phyloP scores from a whole-genome alignment of 2,797 vertebrate species.

The Cygnus olor region DNA sequence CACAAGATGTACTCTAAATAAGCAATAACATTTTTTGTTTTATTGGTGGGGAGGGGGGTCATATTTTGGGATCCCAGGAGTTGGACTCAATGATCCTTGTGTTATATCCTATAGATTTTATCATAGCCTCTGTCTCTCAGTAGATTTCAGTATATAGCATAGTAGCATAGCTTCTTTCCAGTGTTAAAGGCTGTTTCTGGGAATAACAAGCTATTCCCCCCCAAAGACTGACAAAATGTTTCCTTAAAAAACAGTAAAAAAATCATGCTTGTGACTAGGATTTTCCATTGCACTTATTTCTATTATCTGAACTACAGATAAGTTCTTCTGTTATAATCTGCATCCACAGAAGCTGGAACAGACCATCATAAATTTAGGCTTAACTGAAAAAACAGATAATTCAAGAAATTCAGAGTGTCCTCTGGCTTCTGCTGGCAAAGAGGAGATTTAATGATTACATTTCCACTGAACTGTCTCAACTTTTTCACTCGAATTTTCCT shows the following conservation, averaged over 20 bases:
- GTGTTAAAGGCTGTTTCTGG: neutral
- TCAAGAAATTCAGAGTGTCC: neutral
- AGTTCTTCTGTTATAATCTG: neutral
- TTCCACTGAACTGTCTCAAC: neutral
- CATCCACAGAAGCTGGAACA: neutral
- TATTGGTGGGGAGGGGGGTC: no score
- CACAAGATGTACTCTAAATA: neutral
- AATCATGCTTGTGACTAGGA: neutral
- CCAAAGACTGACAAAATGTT: neutral
- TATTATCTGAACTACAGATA: neutral
- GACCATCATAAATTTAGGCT: neutral
- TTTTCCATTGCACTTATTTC: neutral
- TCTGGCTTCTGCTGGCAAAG: neutral
- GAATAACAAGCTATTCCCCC: neutral
- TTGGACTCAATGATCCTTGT: no score
- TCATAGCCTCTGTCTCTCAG: neutral
- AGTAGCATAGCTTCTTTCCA: neutral
- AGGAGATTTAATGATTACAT: neutral
- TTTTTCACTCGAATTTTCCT: neutral
- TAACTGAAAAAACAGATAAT: neutral
- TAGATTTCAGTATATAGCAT: neutral
- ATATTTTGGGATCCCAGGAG: no score
- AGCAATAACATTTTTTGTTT: neutral
- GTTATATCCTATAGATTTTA: neutral
- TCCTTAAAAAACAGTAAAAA: neutral